phyloP scores from a whole-genome alignment of 2,888 invertebrate genomes.

The Willowsia nigromaculata region DNA sequence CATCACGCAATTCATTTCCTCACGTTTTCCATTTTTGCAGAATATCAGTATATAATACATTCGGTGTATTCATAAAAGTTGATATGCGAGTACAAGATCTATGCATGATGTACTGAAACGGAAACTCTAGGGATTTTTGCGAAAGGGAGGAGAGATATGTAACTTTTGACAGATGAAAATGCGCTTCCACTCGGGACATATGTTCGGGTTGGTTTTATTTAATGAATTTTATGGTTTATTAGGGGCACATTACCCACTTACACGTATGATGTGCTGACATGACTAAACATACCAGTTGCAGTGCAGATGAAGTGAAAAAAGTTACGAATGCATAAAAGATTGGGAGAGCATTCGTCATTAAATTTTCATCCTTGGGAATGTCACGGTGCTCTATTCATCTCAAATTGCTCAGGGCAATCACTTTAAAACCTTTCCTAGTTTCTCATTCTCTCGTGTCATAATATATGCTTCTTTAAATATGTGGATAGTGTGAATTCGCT shows the following conservation, averaged over 20 bases:
- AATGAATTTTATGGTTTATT: conserved; percentile 61
- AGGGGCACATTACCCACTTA: conserved; percentile 45
- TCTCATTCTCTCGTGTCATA: no score
- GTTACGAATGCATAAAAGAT: not conserved
- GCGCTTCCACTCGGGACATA: conserved; percentile 18
- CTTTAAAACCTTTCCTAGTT: no score
- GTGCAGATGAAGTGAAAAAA: no score
- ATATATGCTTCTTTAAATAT: no score
- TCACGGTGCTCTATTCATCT: no score
- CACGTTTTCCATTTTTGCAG: not conserved
- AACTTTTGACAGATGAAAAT: conserved; percentile 51
- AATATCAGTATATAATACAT: no score
- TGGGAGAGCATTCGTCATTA: conserved; percentile 33
- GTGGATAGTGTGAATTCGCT: no score
- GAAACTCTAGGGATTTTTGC: not conserved
- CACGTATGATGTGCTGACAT: conserved; percentile 40
- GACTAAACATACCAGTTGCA: conserved; percentile 9
- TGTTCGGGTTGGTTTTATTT: conserved; percentile 38
- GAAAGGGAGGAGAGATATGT: conserved; percentile 4
- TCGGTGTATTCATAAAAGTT: no score
- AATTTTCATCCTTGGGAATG: conserved; percentile 55
- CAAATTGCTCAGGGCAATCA: no score
- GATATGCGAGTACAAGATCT: no score
- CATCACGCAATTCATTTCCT: not conserved
- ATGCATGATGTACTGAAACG: not conserved